Percentiles rank a stretch among this genome's conserved stretches.
phyloP scores from a whole-genome alignment of 2,113 vertebrate genomes.

The Eretmochelys imbricata region DNA sequence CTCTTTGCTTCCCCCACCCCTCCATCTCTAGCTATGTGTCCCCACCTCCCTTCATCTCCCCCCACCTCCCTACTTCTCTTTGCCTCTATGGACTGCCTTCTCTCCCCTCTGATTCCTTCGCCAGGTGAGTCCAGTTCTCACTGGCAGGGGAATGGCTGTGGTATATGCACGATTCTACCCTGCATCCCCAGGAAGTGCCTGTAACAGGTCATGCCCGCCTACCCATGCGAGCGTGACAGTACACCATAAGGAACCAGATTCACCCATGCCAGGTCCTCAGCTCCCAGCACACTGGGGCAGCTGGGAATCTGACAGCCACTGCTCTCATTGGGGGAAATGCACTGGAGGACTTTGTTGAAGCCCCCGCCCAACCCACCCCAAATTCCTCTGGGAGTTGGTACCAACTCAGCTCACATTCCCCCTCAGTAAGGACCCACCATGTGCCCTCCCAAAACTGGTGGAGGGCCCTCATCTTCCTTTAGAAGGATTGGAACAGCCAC shows the following conservation, averaged over 20 bases:
- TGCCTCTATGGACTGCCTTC: not conserved
- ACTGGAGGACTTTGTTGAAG: not conserved
- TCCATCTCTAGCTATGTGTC: not conserved
- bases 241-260: not conserved
- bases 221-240: not conserved
- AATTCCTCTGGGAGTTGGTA: not conserved
- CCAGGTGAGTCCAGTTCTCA: not conserved
- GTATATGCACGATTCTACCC: not conserved
- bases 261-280: not conserved
- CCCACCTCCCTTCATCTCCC: too few relatives aligned
- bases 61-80: not conserved
- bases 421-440: too few relatives aligned
- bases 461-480: not conserved
- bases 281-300: not conserved
- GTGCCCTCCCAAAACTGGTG: too few relatives aligned
- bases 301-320: not conserved
- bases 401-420: not conserved
- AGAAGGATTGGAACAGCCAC: not conserved
- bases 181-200: not conserved
- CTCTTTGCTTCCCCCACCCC: too few relatives aligned
- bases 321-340: not conserved
- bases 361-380: not conserved
- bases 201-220: not conserved
- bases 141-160: not conserved
- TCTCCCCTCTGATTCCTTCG: not conserved